These are phyloP conservation scores for Porites rus DNA, from an alignment of 92 coral and sea anemone species.

Conservation along the genomic window DNA sequence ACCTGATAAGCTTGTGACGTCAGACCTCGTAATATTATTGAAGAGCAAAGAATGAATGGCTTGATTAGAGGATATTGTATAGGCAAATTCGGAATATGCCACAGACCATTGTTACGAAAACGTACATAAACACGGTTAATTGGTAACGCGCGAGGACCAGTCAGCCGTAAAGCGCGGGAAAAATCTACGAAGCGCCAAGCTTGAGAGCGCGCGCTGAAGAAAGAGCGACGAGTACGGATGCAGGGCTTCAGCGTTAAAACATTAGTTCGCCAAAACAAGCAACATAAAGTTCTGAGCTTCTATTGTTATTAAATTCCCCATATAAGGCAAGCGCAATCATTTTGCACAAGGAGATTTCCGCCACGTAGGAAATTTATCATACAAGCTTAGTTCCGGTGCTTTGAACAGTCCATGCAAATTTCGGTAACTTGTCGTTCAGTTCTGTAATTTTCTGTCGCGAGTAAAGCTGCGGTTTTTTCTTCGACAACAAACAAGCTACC, in stretches of 20 bases:
- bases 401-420: slow-evolving; percentile 80
- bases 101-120: slow-evolving; percentile 57
- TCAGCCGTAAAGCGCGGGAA: slow-evolving; percentile 45
- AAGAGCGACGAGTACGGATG: slow-evolving; percentile 29
- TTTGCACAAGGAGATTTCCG: slow-evolving; percentile 87
- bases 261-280: slow-evolving; percentile 28
- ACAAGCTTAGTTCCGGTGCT: slow-evolving; percentile 79
- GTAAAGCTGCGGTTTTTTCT: neutral
- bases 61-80: slow-evolving; percentile 82
- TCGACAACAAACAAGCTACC: neutral
- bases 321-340: slow-evolving; percentile 88
- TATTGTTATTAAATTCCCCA: slow-evolving; percentile 84
- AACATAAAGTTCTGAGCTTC: slow-evolving; percentile 46
- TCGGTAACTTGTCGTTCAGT: slow-evolving; percentile 3
- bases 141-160: slow-evolving; percentile 31
- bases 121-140: slow-evolving; percentile 54
- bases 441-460: neutral
- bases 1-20: slow-evolving; percentile 87
- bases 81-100: slow-evolving; percentile 60
- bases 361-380: slow-evolving; percentile 88
- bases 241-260: slow-evolving; percentile 2
- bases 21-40: slow-evolving; percentile 76
- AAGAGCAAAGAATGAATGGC: slow-evolving; percentile 60
- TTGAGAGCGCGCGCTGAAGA: slow-evolving; percentile 17
- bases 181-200: neutral